Percentiles rank a stretch among this genome's conserved stretches.
These are phyloP conservation scores for Strix aluco DNA, from an alignment of 2,113 vertebrate genomes.

Conservation along the genomic window DNA sequence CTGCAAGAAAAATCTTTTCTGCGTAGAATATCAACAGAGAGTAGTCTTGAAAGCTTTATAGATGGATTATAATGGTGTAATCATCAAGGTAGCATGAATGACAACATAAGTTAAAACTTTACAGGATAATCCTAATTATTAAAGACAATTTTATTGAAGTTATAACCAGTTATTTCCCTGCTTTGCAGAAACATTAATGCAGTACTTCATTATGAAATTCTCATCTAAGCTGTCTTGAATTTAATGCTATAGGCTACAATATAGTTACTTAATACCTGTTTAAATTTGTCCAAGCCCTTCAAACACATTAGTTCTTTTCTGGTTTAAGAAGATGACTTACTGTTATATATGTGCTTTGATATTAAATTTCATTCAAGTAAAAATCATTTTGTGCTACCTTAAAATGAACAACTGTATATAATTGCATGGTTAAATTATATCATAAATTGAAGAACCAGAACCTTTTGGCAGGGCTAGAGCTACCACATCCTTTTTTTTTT, in stretches of 20 bases:
- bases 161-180: neutral
- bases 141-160: neutral
- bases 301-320: neutral
- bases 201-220: neutral
- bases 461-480: neutral
- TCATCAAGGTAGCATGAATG: neutral
- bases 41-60: neutral
- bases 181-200: neutral
- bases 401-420: neutral
- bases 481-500: rapidly evolving
- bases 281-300: neutral
- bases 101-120: neutral
- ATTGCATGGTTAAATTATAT: neutral
- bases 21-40: neutral
- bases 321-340: neutral
- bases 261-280: neutral
- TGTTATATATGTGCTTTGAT: neutral
- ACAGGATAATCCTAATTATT: neutral
- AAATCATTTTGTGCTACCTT: neutral
- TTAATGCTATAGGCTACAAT: neutral
- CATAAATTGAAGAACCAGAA: neutral
- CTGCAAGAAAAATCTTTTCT: neutral
- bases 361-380: neutral
- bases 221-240: neutral
- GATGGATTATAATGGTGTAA: neutral